Evolutionary conservation across 2,113 vertebrate genomes (phyloP).

Genomic region (Sinocyclocheilus grahami): DNA sequence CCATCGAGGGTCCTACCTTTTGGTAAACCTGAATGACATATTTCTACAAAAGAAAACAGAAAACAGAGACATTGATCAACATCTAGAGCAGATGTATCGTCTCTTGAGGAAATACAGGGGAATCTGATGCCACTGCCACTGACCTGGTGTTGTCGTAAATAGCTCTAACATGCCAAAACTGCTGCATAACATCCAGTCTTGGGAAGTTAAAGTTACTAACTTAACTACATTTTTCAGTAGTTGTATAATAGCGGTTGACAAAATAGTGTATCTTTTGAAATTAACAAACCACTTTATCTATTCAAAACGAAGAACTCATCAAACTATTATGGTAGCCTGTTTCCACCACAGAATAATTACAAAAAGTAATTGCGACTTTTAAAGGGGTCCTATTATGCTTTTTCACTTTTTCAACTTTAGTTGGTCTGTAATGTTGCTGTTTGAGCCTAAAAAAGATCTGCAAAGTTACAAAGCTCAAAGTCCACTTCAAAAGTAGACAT

Average conservation of each 20-base stretch:
- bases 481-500: too few species aligned
- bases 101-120: background rate
- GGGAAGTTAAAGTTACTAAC: background rate
- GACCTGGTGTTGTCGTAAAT: background rate
- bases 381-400: too few species aligned
- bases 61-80: slow-evolving; percentile 76
- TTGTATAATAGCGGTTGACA: background rate
- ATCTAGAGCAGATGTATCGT: slow-evolving; percentile 63
- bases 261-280: background rate
- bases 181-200: background rate
- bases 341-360: background rate
- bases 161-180: background rate
- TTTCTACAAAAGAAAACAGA: slow-evolving; percentile 99
- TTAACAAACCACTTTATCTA: background rate
- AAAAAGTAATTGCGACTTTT: too few species aligned
- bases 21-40: slow-evolving; percentile 99
- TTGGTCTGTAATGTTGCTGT: too few species aligned
- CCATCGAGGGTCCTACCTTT: slow-evolving; percentile 94
- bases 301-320: background rate
- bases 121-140: background rate
- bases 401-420: too few species aligned
- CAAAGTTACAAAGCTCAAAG: too few species aligned
- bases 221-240: background rate
- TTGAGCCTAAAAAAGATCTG: too few species aligned
- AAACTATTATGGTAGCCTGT: background rate